Percentiles rank a stretch among this genome's conserved stretches.
Evolutionary conservation across 2,113 vertebrate genomes (phyloP).

Genomic region (Macaca nemestrina): DNA sequence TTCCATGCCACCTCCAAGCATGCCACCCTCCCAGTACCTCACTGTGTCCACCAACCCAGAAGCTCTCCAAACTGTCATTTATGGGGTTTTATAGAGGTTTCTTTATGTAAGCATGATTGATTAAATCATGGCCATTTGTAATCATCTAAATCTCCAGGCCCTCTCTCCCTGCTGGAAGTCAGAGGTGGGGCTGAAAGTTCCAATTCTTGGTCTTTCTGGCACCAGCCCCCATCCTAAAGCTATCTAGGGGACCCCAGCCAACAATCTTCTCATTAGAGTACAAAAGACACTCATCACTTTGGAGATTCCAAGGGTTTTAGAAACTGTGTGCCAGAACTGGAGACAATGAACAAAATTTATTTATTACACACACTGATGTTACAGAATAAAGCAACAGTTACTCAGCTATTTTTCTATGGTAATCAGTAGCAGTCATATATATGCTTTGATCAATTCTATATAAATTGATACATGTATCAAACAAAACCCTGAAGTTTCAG

Average conservation of each 20-base stretch:
- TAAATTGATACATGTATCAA: not conserved
- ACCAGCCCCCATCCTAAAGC: not conserved
- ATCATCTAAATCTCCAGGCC: not conserved
- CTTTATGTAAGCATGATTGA: not conserved
- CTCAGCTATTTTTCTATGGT: not conserved
- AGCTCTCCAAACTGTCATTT: not conserved
- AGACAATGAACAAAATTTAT: not conserved
- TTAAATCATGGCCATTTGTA: not conserved
- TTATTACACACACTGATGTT: not conserved
- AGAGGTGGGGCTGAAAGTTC: not conserved
- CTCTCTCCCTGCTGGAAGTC: not conserved
- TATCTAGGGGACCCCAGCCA: not conserved
- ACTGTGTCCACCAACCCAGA: not conserved
- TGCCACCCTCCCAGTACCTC: not conserved
- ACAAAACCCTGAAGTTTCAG: not conserved
- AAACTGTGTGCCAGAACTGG: not conserved
- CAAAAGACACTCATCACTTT: not conserved
- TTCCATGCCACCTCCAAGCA: not conserved
- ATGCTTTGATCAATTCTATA: not conserved
- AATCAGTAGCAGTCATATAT: not conserved
- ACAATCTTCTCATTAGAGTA: not conserved
- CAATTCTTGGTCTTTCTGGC: not conserved
- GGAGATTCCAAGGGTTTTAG: not conserved
- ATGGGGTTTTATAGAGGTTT: not conserved
- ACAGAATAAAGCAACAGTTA: not conserved